Percentiles rank a stretch among this genome's conserved stretches.
These are phyloP conservation scores for Intellagama lesueurii DNA, from an alignment of 2,797 vertebrate species.

Conservation along the genomic window DNA sequence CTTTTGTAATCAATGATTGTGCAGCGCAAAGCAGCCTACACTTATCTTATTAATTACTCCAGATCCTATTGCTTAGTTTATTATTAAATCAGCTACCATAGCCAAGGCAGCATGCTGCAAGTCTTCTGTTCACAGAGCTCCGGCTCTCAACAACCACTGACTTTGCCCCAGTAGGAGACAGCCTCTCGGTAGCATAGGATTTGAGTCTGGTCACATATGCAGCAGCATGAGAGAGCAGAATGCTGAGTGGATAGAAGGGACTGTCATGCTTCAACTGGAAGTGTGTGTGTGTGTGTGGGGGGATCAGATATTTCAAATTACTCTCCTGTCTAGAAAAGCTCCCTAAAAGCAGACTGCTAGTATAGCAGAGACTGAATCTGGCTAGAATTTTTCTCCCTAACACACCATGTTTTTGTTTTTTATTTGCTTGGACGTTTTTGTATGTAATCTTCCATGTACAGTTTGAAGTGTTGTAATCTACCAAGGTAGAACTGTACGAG, in stretches of 20 bases:
- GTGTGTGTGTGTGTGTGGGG: not conserved
- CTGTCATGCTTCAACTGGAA: not conserved
- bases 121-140: conserved; percentile 65
- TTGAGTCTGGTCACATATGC: not conserved
- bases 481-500: not conserved
- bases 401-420: not conserved
- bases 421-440: not conserved
- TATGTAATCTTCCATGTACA: not conserved
- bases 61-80: conserved; percentile 71
- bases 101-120: conserved; percentile 51
- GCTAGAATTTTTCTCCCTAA: not conserved
- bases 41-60: conserved; percentile 80
- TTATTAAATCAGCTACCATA: conserved; percentile 70
- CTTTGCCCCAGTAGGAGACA: conserved; percentile 42
- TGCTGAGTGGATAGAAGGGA: not conserved
- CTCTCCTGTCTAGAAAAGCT: not conserved
- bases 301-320: not conserved
- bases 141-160: conserved; percentile 38
- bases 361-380: not conserved
- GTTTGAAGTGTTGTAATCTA: not conserved
- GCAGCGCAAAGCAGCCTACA: conserved; percentile 72
- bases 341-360: not conserved
- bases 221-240: too few relatives aligned
- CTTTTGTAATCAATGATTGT: conserved; percentile 69
- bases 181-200: conserved; percentile 4